Base-by-base conservation (phyloP, 2,113 vertebrate species). In the Pitta sordida region DNA sequence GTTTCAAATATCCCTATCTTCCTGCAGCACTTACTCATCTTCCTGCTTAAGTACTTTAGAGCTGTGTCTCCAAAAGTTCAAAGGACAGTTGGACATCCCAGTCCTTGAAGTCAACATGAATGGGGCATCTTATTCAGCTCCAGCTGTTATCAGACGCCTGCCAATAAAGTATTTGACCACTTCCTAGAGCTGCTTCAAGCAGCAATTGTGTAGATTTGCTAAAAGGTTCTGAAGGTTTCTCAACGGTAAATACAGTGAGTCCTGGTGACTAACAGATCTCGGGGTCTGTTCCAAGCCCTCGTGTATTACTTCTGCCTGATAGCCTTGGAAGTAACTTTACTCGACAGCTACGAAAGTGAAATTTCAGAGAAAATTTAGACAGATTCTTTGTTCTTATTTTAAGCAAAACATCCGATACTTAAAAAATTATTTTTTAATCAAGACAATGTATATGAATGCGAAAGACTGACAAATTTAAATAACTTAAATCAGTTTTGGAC, bases 1-100 rank as follows among this genome's bases (percentile, higher is more conserved):
- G 76, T 86, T 95, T 86, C 71, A 48, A 86, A 86, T 68, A 37
- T 36, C 24, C 13, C 55, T 78, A 55, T 89, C 89, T 95, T 94
- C 65, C 83, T 94, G 86, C 43, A 52, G 64, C 73, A 81, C 89
- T 95, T 91, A 89, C 69, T 95, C 89, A 95, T 94, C 89, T 96
- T 95, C 91, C 91, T 89, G 86, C 69, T 75, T 59, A 46, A 82
- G 74, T 63, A 86, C 81, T 92, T 89, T 26, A 81, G 27, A 69
- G 64, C 10, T 70, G 39, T 48, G 74, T n/a, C 83, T 91, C 63
- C 64, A 55, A 78, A 83, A 67, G 69, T 96, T 94, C 77, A 86
- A 92, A 94, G 91, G 48, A 88, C 3, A 88, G 21, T 30, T 92
- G 64, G 13, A 52, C 0, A 0, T 53, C 67, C 46, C 68, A 70